These are phyloP conservation scores for Parauchenoglanis punctatus DNA, from an alignment of 2,797 vertebrate species.

Conservation along the genomic window DNA sequence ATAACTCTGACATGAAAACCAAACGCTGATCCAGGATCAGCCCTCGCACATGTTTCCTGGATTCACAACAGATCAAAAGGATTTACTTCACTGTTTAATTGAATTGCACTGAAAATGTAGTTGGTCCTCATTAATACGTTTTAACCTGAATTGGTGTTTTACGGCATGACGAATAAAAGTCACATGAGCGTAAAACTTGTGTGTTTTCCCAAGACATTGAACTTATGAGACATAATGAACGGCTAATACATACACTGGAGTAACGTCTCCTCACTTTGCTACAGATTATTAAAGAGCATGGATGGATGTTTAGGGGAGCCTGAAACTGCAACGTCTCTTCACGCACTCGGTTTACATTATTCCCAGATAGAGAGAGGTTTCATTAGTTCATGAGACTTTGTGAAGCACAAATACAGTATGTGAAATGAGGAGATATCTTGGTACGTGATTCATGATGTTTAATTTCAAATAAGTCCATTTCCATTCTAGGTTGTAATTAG, in stretches of 20 bases:
- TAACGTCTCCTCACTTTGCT: too few species aligned
- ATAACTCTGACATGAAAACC: background rate
- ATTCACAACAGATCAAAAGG: background rate
- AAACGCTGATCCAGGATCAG: background rate
- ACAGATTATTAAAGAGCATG: slow-evolving; percentile 9
- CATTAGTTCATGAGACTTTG: background rate
- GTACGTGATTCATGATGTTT: background rate
- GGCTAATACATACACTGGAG: background rate
- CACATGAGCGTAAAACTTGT: background rate
- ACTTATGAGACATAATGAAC: background rate
- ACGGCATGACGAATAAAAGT: background rate
- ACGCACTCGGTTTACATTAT: background rate
- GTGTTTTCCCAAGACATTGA: slow-evolving; percentile 7
- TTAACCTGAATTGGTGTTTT: slow-evolving; percentile 8
- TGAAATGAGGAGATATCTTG: background rate
- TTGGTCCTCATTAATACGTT: background rate
- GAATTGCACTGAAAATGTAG: background rate
- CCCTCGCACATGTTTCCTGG: background rate
- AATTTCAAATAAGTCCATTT: background rate
- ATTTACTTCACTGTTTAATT: background rate
- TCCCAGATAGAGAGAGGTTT: background rate
- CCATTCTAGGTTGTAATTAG: background rate
- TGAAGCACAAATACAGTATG: background rate
- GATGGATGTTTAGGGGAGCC: background rate
- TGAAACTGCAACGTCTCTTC: background rate